Evolutionary conservation across 2,113 vertebrate genomes (phyloP), one percentile per base, ranked within the genome.

Genomic region (human (Homo sapiens)): DNA sequence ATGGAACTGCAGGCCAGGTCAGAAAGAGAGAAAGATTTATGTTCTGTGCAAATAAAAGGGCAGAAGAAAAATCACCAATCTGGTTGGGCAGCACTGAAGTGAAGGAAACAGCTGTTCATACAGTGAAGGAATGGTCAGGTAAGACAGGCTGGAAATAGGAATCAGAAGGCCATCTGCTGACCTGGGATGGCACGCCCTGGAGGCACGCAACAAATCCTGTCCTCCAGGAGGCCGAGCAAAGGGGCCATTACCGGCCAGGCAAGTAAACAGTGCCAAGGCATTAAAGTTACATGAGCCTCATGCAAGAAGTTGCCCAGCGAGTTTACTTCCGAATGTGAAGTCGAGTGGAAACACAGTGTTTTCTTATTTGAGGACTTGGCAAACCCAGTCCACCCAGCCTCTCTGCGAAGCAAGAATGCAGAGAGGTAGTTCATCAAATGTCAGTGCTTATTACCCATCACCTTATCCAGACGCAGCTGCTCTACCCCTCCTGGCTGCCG

Each of bases 81-180:
- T 45, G 97, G 98, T 97, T 98, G 98, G 98, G 98, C 99, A 98
- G 99, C 99, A 98, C 99, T 99, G 99, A 99, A 99, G 99, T 99
- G 99, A 99, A 99, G 95, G 98, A 99, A 99, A 99, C 99, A 99
- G 99, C 99, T 99, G 99, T 99, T 99, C 99, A 99, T 98, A 99
- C 99, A 99, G 99, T 98, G 99, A 99, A 99, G 99, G 99, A 98
- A 99, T 99, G 99, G 99, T 99, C 99, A 99, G 99, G 99, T 99
- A 99, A 99, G 99, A 99, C 98, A 98, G 98, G 98, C 99, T 99
- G 99, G 98, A 99, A 99, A 99, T 99, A 99, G 99, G 98, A 99
- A 99, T 99, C 99, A 99, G 98, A 99, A 98, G 99, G 99, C 99
- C 99, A 99, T 99, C 99, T 99, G 99, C 99, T 99, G 99, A 99